Evolutionary conservation across 2,797 vertebrate species (phyloP).

Genomic region (Tympanoctomys barrerae): DNA sequence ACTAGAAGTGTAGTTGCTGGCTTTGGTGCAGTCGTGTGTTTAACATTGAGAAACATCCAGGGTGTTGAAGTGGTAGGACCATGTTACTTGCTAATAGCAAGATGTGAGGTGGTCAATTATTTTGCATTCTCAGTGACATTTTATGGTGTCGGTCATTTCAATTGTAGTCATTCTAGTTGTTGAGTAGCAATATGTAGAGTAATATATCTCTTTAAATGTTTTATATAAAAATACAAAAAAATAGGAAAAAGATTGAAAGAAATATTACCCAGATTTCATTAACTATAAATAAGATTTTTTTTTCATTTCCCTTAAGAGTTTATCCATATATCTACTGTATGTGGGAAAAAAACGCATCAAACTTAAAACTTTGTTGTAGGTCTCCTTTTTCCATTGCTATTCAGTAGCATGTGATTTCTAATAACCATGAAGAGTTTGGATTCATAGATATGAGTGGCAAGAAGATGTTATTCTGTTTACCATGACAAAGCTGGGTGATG

Average conservation of each 20-base stretch:
- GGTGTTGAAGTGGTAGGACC: not conserved
- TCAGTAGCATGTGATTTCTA: not conserved
- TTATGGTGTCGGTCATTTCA: not conserved
- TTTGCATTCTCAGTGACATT: not conserved
- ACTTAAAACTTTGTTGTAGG: not conserved
- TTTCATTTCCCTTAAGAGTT: conserved; percentile 15
- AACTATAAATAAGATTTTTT: not conserved
- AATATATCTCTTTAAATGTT: not conserved
- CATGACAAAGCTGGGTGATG: not conserved
- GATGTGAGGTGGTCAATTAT: not conserved
- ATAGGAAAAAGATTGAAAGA: not conserved
- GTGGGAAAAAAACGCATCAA: not conserved
- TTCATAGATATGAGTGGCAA: not conserved
- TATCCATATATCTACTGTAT: not conserved
- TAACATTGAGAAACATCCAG: not conserved
- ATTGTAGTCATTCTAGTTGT: not conserved
- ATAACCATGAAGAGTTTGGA: not conserved
- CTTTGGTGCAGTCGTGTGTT: not conserved
- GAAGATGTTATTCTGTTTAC: not conserved
- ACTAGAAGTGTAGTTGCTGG: not conserved
- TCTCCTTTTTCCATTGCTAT: not conserved
- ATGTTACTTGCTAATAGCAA: not conserved
- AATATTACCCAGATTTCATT: conserved; percentile 7
- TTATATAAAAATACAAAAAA: conserved; percentile 29
- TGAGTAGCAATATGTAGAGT: not conserved